Conservation (phyloP, 1,140 invertebrate genomes). For the Achroia grisella region DNA sequence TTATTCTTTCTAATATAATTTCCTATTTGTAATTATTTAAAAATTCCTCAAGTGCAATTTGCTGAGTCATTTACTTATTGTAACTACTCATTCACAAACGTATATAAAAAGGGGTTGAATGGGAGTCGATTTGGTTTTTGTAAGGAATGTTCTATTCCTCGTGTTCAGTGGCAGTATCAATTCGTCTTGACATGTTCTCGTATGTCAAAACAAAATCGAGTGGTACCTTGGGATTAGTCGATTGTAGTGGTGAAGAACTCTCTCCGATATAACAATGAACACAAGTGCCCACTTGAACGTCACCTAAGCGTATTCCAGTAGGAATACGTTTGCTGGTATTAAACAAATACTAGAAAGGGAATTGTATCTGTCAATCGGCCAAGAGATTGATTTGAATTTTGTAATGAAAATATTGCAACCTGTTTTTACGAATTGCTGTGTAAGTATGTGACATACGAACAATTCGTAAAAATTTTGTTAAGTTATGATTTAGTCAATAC, state of each 20-base stretch:
- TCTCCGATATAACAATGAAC: not conserved
- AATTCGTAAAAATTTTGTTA: too few relatives aligned
- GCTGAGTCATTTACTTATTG: constrained; percentile 32
- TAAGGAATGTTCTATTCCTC: constrained; percentile 26
- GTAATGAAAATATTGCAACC: not conserved
- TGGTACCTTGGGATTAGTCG: constrained; percentile 50
- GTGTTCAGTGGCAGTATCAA: constrained; percentile 27
- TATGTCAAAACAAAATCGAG: constrained; percentile 69
- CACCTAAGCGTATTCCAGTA: constrained; percentile 21
- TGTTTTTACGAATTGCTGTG: too few relatives aligned
- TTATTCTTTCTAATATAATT: not conserved
- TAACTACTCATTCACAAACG: constrained; percentile 29
- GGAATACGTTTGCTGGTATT: too few relatives aligned
- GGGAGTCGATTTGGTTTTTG: constrained; percentile 22
- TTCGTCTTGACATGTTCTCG: constrained; percentile 34
- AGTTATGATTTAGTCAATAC: too few relatives aligned
- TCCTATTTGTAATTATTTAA: not conserved
- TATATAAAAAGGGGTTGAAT: constrained; percentile 27
- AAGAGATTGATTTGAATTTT: too few relatives aligned
- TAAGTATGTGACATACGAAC: too few relatives aligned
- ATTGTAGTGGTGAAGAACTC: constrained; percentile 9
- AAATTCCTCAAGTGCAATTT: constrained; percentile 8
- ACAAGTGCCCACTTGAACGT: constrained; percentile 23
- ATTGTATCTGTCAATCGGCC: not conserved
- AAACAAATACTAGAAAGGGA: too few relatives aligned